Conservation (phyloP, 2,113 vertebrate species). For the Etheostoma cragini region DNA sequence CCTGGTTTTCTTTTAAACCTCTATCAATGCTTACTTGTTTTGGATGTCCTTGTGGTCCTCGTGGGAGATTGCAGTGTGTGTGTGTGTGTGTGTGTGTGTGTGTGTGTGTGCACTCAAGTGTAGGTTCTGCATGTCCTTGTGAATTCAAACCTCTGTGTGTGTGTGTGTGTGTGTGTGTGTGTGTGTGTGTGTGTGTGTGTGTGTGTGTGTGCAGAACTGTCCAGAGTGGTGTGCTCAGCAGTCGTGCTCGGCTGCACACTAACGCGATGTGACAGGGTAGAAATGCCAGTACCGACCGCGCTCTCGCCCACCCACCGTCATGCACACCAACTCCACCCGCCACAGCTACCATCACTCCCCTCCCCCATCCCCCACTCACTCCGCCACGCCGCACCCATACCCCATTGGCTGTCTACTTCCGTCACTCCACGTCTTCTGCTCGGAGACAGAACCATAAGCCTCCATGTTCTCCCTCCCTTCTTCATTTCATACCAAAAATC, state of each 20-base stretch:
- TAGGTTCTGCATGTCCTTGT: slow-evolving; percentile 57
- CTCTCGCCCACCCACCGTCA: slow-evolving; percentile 76
- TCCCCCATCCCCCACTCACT: slow-evolving; percentile 29
- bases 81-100: slow-evolving; percentile 29
- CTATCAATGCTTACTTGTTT: slow-evolving; percentile 62
- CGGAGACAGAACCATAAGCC: slow-evolving; percentile 77
- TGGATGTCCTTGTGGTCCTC: slow-evolving; percentile 67
- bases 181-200: slow-evolving; percentile 28
- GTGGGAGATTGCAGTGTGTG: slow-evolving; percentile 48
- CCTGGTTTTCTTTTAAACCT: slow-evolving; percentile 61
- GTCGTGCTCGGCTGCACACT: slow-evolving; percentile 79
- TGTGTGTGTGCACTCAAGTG: slow-evolving; percentile 53
- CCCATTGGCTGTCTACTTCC: slow-evolving; percentile 78
- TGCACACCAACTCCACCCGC: slow-evolving; percentile 58
- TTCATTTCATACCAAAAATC: slow-evolving; percentile 21
- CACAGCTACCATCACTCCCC: slow-evolving; percentile 27
- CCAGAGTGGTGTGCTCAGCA: slow-evolving; percentile 77
- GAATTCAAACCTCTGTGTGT: slow-evolving; percentile 53
- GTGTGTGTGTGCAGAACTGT: slow-evolving; percentile 68
- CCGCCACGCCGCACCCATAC: slow-evolving; percentile 41
- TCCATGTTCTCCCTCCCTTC: slow-evolving; percentile 26
- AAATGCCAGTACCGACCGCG: slow-evolving; percentile 80
- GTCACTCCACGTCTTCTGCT: slow-evolving; percentile 80
- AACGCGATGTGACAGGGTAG: slow-evolving; percentile 83
- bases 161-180: slow-evolving; percentile 34